Conservation (phyloP, 2,797 vertebrate species). For the Halcyon chelicuti region DNA sequence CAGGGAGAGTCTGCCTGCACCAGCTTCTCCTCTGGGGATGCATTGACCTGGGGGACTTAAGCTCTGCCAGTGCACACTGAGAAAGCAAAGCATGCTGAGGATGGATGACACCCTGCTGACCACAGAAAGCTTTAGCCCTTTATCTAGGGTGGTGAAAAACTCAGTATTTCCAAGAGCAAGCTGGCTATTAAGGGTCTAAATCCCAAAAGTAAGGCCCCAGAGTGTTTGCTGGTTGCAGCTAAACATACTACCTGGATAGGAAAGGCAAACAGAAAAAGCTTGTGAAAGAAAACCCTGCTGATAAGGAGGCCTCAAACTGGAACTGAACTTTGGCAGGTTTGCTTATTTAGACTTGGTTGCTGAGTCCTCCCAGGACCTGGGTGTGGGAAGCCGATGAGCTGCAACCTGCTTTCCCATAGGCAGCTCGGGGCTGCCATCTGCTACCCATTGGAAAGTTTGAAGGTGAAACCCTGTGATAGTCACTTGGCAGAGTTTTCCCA, state of each 20-base stretch:
- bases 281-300: not conserved
- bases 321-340: not conserved
- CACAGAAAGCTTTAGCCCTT: not conserved
- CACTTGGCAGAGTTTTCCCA: not conserved
- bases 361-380: not conserved
- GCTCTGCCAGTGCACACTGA: conserved; percentile 77
- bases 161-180: not conserved
- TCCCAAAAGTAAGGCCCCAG: not conserved
- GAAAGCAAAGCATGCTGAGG: not conserved
- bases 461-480: not conserved
- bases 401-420: not conserved
- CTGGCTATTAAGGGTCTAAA: not conserved
- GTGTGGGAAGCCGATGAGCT: not conserved
- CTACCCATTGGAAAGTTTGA: not conserved
- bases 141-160: not conserved
- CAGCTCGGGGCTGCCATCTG: not conserved
- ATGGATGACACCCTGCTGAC: not conserved
- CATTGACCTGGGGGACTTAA: conserved; percentile 77
- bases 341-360: not conserved
- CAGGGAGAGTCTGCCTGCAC: not conserved
- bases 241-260: not conserved
- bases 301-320: not conserved
- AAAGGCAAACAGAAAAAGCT: not conserved
- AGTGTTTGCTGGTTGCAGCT: not conserved
- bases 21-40: not conserved